A percentile compares a stretch with the other conserved stretches of the same genome.
phyloP scores from a whole-genome alignment of 2,797 vertebrate genomes.

The Urosaurus nigricauda region DNA sequence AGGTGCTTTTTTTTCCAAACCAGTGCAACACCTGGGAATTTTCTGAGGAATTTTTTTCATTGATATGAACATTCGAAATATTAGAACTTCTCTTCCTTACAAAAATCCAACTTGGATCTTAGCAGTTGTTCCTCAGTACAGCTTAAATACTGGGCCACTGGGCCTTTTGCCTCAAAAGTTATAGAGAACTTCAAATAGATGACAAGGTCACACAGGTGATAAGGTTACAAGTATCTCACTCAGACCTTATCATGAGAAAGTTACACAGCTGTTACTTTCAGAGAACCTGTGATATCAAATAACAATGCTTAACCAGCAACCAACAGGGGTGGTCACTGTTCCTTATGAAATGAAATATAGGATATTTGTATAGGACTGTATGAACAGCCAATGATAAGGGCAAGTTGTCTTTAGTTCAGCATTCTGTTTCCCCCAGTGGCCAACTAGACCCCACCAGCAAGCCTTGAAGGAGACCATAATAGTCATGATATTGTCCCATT shows the following conservation, averaged over 20 bases:
- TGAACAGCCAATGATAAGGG: not conserved
- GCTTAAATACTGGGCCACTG: not conserved
- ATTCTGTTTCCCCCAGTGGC: too few relatives aligned
- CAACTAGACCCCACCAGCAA: too few relatives aligned
- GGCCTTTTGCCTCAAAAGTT: not conserved
- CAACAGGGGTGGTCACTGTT: not conserved
- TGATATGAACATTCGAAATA: not conserved
- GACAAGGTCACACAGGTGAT: constrained; percentile 26
- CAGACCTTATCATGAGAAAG: constrained; percentile 21
- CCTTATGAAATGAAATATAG: constrained; percentile 14
- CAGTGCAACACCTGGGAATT: constrained; percentile 7
- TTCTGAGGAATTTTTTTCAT: constrained; percentile 7
- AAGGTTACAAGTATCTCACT: constrained; percentile 15
- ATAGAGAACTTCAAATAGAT: constrained; percentile 27
- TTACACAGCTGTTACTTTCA: constrained; percentile 22
- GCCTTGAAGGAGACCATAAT: not conserved
- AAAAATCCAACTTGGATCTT: constrained; percentile 20
- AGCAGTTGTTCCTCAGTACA: not conserved
- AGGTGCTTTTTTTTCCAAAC: not conserved
- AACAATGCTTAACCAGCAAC: not conserved
- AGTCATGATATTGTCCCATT: not conserved
- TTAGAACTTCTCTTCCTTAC: not conserved
- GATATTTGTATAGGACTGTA: not conserved
- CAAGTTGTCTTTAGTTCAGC: not conserved
- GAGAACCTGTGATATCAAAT: not conserved